phyloP scores from a whole-genome alignment of 2,797 vertebrate genomes.

The Eospalax fontanierii region DNA sequence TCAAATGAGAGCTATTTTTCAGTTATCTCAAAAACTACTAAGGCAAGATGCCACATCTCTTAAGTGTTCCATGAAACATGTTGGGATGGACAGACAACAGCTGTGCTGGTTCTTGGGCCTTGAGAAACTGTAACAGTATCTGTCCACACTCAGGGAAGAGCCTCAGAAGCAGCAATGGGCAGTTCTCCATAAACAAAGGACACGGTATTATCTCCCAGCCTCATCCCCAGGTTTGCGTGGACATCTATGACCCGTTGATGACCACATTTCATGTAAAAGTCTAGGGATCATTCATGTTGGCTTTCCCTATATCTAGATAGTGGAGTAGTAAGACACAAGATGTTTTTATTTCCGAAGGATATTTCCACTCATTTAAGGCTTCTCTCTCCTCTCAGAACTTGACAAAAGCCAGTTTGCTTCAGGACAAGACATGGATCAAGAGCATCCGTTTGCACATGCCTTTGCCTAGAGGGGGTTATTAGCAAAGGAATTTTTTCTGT shows the following conservation, averaged over 20 bases:
- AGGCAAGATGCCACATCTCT: neutral
- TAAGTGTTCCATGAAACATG: neutral
- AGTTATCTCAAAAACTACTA: constrained; percentile 8
- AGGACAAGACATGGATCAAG: constrained; percentile 67
- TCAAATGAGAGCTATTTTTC: neutral
- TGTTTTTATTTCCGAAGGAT: constrained; percentile 5
- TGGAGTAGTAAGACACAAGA: neutral
- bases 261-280: too few relatives aligned
- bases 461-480: constrained; percentile 74
- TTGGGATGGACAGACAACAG: neutral
- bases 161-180: neutral
- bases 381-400: constrained; percentile 1
- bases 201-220: too few relatives aligned
- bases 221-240: neutral
- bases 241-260: rapidly evolving
- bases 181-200: neutral
- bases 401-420: constrained; percentile 73
- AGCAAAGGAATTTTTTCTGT: constrained; percentile 75
- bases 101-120: neutral
- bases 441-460: constrained; percentile 65
- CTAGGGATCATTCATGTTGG: neutral
- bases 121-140: neutral
- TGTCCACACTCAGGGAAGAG: neutral
- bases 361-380: neutral
- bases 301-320: neutral